Conservation (phyloP, 2,113 vertebrate genomes). For the Sylvia atricapilla region DNA sequence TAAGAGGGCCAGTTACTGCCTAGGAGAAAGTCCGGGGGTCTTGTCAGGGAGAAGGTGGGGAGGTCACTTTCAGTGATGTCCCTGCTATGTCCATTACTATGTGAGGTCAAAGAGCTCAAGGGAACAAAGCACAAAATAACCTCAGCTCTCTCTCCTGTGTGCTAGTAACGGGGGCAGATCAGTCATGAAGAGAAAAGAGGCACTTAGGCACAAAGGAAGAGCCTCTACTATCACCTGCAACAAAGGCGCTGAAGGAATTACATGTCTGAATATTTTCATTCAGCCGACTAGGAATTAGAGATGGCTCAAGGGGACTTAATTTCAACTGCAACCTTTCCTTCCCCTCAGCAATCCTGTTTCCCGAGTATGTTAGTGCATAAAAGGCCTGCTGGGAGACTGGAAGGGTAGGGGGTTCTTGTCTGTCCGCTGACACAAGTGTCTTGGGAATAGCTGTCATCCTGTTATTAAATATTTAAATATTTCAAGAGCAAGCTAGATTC, state of each 20-base stretch:
- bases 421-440: slow-evolving; percentile 60
- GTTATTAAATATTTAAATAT: slow-evolving; percentile 74
- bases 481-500: slow-evolving; percentile 67
- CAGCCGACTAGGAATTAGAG: slow-evolving; percentile 49
- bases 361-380: slow-evolving; percentile 55
- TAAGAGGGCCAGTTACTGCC: not conserved
- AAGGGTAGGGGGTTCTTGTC: slow-evolving; percentile 64
- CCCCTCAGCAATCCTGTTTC: slow-evolving; percentile 55
- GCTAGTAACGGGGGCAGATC: not conserved
- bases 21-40: not conserved
- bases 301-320: slow-evolving; percentile 65
- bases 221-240: slow-evolving; percentile 44
- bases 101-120: not conserved
- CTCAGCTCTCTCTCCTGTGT: not conserved
- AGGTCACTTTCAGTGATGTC: not conserved
- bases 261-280: slow-evolving; percentile 55
- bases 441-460: slow-evolving; percentile 66
- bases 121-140: not conserved
- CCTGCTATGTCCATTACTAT: not conserved
- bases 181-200: not conserved
- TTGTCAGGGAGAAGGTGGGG: not conserved
- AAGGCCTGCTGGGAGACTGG: slow-evolving; percentile 64
- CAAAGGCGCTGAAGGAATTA: slow-evolving; percentile 59
- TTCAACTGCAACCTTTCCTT: slow-evolving; percentile 65
- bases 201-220: slow-evolving; percentile 45